These are phyloP conservation scores for Caenorhabditis plicata DNA, from an alignment of 2,888 invertebrate genomes.

Conservation along the genomic window DNA sequence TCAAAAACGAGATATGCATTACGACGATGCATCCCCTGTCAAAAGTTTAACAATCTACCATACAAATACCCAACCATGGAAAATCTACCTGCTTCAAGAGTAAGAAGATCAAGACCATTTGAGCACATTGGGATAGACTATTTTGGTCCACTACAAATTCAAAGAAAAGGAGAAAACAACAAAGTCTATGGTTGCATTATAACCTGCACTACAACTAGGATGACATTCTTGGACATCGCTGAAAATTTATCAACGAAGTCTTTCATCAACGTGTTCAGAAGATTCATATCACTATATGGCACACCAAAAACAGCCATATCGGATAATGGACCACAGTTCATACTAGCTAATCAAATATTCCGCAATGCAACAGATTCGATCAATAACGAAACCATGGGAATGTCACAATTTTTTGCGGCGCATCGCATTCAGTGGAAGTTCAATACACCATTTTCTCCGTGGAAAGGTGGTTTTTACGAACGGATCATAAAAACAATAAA, in stretches of 20 bases:
- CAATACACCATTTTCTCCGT: neutral
- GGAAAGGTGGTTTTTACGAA: conserved; percentile 2
- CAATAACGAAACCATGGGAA: too few species aligned
- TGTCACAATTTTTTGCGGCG: too few species aligned
- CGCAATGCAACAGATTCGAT: too few species aligned
- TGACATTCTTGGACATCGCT: conserved; percentile 30
- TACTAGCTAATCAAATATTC: conserved; percentile 60
- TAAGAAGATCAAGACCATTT: conserved; percentile 20
- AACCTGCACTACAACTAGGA: conserved; percentile 27
- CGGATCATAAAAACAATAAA: neutral
- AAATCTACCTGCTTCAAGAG: conserved; percentile 12
- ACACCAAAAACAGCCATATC: conserved; percentile 40
- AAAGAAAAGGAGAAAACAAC: conserved; percentile 1
- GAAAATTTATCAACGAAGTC: neutral
- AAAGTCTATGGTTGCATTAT: conserved; percentile 14
- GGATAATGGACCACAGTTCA: conserved; percentile 64
- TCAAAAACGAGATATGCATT: neutral
- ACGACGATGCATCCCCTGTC: conserved; percentile 4
- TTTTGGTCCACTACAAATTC: conserved; percentile 21
- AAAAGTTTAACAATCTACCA: conserved; percentile 9
- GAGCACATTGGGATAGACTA: conserved; percentile 32
- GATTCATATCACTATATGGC: conserved; percentile 23
- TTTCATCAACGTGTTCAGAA: conserved; percentile 18
- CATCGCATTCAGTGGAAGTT: too few species aligned
- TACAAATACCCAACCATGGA: conserved; percentile 13